A percentile compares a stretch with the other conserved stretches of the same genome.
Conservation (phyloP, 2,888 invertebrate species). For the Limnephilus marmoratus region DNA sequence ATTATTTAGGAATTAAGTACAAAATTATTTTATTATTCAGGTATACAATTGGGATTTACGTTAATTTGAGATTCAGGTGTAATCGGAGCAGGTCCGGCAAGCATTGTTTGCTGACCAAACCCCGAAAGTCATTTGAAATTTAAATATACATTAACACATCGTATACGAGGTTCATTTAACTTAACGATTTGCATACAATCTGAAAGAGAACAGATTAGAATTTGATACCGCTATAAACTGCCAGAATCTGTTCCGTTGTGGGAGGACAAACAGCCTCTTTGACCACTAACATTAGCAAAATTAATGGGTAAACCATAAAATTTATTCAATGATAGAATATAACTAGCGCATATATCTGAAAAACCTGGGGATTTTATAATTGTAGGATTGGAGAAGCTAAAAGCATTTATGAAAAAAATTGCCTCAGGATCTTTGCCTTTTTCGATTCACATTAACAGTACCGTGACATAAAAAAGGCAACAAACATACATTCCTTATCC, state of each 20-base stretch:
- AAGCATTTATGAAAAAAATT: too few relatives aligned
- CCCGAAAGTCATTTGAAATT: slow-evolving; percentile 40
- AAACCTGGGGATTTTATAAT: too few relatives aligned
- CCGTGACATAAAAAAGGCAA: too few relatives aligned
- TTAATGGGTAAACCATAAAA: neutral
- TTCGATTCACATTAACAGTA: too few relatives aligned
- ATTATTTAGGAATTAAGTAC: neutral
- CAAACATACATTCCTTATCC: too few relatives aligned
- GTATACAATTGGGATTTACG: neutral
- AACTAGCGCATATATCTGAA: too few relatives aligned
- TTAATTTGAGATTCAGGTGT: neutral
- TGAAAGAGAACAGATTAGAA: slow-evolving; percentile 63
- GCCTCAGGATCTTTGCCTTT: too few relatives aligned
- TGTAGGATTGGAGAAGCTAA: too few relatives aligned
- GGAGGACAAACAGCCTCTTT: neutral
- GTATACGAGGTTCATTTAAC: slow-evolving; percentile 49
- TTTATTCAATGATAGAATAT: neutral
- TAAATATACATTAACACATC: slow-evolving; percentile 49
- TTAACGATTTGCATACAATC: slow-evolving; percentile 64
- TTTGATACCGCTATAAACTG: slow-evolving; percentile 57
- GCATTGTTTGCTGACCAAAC: slow-evolving; percentile 44
- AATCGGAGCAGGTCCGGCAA: neutral
- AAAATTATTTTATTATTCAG: neutral
- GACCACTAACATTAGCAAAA: neutral
- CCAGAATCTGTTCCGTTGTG: neutral